phyloP scores from a whole-genome alignment of 2,888 invertebrate genomes.

The Hoplodrina ambigua region DNA sequence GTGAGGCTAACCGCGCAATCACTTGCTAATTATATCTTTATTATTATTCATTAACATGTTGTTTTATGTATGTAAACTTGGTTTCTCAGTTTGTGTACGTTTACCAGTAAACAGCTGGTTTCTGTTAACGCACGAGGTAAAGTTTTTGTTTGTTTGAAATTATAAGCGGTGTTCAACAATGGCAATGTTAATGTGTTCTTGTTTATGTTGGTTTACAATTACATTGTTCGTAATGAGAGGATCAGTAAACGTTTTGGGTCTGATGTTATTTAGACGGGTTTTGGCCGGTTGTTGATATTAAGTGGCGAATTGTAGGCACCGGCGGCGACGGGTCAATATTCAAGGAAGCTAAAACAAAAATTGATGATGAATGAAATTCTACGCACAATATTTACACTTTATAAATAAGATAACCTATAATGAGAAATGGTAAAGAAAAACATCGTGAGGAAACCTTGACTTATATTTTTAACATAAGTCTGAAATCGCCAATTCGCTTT shows the following conservation, averaged over 20 bases:
- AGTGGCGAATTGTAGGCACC: too few relatives aligned
- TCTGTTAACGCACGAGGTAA: conserved; percentile 26
- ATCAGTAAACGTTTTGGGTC: conserved; percentile 1
- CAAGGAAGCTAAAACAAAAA: too few relatives aligned
- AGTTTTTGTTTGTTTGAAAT: conserved; percentile 42
- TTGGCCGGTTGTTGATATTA: too few relatives aligned
- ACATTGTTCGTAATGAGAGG: background rate
- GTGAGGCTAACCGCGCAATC: conserved; percentile 50
- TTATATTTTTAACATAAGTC: too few relatives aligned
- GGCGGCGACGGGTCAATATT: too few relatives aligned
- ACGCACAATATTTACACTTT: too few relatives aligned
- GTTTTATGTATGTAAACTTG: conserved; percentile 49
- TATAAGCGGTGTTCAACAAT: conserved; percentile 33
- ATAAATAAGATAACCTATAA: too few relatives aligned
- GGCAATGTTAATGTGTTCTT: conserved; percentile 13
- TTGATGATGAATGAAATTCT: too few relatives aligned
- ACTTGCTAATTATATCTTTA: conserved; percentile 52
- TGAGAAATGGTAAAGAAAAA: too few relatives aligned
- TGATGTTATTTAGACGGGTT: too few relatives aligned
- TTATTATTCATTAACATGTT: conserved; percentile 53
- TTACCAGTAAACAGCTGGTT: conserved; percentile 44
- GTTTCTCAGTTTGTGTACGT: conserved; percentile 32
- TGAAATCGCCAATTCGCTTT: too few relatives aligned
- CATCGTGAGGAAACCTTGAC: too few relatives aligned
- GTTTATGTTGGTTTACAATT: conserved; percentile 22